A percentile compares a stretch with the other conserved stretches of the same genome.
Evolutionary conservation across 2,888 invertebrate species (phyloP).

Genomic region (Dolichopus griseipennis): DNA sequence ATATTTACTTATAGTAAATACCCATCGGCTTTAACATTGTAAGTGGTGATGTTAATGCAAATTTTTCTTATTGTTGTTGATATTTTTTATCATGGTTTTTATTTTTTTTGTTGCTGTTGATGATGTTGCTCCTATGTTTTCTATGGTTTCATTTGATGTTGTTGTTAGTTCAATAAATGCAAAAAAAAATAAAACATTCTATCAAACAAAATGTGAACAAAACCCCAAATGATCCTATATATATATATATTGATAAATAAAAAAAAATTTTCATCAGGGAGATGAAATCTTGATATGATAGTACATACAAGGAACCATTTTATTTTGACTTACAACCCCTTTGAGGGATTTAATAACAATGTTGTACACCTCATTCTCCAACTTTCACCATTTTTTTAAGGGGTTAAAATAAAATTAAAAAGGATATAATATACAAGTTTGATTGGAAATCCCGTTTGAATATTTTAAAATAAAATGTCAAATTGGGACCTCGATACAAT

Average conservation of each 20-base stretch:
- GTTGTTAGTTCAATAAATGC: not conserved
- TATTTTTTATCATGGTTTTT: too few species aligned
- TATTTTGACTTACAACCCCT: slow-evolving; percentile 2
- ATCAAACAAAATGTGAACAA: too few species aligned
- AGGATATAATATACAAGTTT: not conserved
- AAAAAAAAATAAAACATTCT: not conserved
- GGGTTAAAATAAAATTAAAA: too few species aligned
- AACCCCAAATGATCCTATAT: not conserved
- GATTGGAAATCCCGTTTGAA: slow-evolving; percentile 2
- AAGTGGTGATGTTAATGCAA: slow-evolving; percentile 10
- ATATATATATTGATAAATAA: not conserved
- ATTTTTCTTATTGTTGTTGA: not conserved
- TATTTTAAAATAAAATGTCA: not conserved
- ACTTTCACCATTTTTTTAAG: too few species aligned
- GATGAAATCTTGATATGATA: not conserved
- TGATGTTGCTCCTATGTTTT: too few species aligned
- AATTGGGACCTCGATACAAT: too few species aligned
- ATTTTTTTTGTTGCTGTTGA: too few species aligned
- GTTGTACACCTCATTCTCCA: not conserved
- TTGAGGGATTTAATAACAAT: not conserved
- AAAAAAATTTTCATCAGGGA: not conserved
- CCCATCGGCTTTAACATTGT: slow-evolving; percentile 7
- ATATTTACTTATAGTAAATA: not conserved
- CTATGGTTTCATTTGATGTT: too few species aligned
- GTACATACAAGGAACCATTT: too few species aligned